phyloP scores from a whole-genome alignment of 2,113 vertebrate species.

The Channa maculata region DNA sequence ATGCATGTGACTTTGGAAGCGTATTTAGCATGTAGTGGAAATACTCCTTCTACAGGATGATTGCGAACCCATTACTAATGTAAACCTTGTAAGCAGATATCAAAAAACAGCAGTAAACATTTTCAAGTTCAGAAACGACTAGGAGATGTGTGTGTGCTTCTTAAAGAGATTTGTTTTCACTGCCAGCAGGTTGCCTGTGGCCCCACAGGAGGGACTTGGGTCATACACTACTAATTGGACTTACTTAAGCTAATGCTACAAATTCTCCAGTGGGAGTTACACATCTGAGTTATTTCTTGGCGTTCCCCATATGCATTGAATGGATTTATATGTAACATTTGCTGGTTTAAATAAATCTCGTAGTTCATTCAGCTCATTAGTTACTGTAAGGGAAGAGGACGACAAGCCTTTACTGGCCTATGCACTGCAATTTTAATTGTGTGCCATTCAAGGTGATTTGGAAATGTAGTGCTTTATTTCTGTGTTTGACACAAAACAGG shows the following conservation, averaged over 20 bases:
- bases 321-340: constrained; percentile 25
- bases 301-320: constrained; percentile 22
- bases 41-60: no score
- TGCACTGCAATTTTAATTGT: background rate
- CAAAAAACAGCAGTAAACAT: no score
- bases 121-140: background rate
- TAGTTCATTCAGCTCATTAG: constrained; percentile 1
- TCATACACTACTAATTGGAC: constrained; percentile 38
- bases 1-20: no score
- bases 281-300: constrained; percentile 22
- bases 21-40: no score
- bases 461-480: no score
- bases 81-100: no score
- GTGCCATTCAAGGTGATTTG: no score
- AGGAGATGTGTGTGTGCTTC: background rate
- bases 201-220: constrained; percentile 20
- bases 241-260: constrained; percentile 38
- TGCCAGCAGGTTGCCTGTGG: background rate
- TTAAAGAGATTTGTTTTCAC: constrained; percentile 23
- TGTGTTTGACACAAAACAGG: no score
- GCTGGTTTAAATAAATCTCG: constrained; percentile 31
- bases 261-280: constrained; percentile 29
- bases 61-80: no score
- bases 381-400: constrained; percentile 4
- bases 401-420: background rate